Conservation (phyloP, 2,113 vertebrate species). For the Melanotaenia duboulayi region DNA sequence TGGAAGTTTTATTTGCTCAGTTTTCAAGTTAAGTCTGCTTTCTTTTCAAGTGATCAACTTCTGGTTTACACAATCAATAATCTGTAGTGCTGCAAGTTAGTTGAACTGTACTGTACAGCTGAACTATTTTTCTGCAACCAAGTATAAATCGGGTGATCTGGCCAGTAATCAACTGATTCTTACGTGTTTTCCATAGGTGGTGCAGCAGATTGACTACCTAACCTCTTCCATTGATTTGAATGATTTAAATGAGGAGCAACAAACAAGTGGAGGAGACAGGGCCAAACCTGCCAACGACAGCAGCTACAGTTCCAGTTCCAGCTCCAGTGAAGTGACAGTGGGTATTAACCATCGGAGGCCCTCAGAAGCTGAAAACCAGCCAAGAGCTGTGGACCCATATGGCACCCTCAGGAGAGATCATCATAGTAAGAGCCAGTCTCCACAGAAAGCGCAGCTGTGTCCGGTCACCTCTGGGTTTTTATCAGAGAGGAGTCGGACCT, state of each 20-base stretch:
- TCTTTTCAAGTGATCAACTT: not conserved
- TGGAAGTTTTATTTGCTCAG: not conserved
- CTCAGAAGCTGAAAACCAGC: conserved; percentile 17
- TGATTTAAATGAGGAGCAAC: conserved; percentile 57
- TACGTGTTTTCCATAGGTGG: conserved; percentile 76
- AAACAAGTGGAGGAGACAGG: conserved; percentile 34
- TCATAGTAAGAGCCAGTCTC: conserved; percentile 39
- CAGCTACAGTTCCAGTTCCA: conserved; percentile 67
- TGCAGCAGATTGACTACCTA: conserved; percentile 84
- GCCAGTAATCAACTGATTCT: not conserved
- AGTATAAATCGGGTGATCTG: too few relatives aligned
- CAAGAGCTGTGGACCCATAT: conserved; percentile 10
- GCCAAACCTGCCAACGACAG: conserved; percentile 51
- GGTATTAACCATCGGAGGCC: conserved; percentile 34
- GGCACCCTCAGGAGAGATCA: conserved; percentile 37
- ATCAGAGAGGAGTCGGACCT: conserved; percentile 27
- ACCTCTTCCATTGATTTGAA: conserved; percentile 81
- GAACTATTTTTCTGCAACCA: too few relatives aligned
- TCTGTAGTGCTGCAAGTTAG: too few relatives aligned
- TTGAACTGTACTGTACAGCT: too few relatives aligned
- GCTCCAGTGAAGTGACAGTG: conserved; percentile 57
- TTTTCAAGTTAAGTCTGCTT: not conserved
- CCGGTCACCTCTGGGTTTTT: conserved; percentile 33
- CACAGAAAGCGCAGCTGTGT: conserved; percentile 42
- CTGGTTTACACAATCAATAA: too few relatives aligned